These are phyloP conservation scores for Tachysurus fulvidraco DNA, from an alignment of 2,113 vertebrate genomes.

Conservation along the genomic window DNA sequence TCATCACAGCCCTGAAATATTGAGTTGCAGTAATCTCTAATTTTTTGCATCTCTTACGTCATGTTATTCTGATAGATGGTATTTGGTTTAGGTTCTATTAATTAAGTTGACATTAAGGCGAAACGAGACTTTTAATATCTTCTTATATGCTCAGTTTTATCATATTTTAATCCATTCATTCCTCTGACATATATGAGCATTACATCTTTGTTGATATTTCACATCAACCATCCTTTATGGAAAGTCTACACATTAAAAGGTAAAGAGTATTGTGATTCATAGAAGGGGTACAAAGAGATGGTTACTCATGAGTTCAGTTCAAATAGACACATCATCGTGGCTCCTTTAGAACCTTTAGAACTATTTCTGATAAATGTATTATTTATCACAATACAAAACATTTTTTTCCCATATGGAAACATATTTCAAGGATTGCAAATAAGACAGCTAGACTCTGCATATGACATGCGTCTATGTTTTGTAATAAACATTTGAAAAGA, in stretches of 20 bases:
- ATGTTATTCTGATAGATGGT: constrained; percentile 31
- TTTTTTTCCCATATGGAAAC: background rate
- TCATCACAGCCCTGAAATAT: constrained; percentile 65
- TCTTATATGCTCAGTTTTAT: background rate
- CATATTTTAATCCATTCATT: background rate
- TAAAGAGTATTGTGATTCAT: constrained; percentile 30
- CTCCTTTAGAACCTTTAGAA: background rate
- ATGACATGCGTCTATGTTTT: background rate
- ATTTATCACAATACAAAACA: background rate
- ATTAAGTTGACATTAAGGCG: constrained; percentile 21
- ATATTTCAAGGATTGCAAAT: background rate
- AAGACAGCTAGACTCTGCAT: background rate
- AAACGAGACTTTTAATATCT: constrained; percentile 13
- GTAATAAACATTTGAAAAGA: background rate
- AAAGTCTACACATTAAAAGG: constrained; percentile 19
- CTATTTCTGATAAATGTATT: background rate
- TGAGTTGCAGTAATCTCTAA: constrained; percentile 60
- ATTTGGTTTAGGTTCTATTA: constrained; percentile 28
- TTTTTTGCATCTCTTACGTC: constrained; percentile 38
- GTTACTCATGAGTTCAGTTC: constrained; percentile 31
- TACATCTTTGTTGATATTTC: background rate
- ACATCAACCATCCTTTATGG: constrained; percentile 8
- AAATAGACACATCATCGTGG: background rate
- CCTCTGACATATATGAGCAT: background rate
- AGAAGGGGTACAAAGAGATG: constrained; percentile 18